phyloP scores from a whole-genome alignment of 64 coral and sea anemone genomes.

The Catalaphyllia jardinei region DNA sequence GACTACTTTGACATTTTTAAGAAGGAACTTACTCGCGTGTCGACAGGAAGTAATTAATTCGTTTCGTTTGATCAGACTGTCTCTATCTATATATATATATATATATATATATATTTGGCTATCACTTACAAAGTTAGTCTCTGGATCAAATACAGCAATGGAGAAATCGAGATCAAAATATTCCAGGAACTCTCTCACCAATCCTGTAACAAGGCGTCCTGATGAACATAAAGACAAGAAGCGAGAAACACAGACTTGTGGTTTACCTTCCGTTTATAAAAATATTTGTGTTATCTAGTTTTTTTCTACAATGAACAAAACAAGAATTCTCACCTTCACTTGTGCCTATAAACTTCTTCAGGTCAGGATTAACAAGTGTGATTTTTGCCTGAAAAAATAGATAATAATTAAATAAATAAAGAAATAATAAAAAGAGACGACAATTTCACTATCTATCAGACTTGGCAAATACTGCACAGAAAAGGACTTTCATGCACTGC shows the following conservation, averaged over 20 bases:
- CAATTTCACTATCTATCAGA: too few species aligned
- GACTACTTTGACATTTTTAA: too few species aligned
- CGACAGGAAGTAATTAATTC: too few species aligned
- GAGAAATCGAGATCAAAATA: slow-evolving; percentile 98
- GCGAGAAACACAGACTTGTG: too few species aligned
- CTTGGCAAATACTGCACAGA: too few species aligned
- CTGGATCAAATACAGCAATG: slow-evolving; percentile 98
- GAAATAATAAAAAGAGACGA: not conserved
- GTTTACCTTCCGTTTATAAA: too few species aligned
- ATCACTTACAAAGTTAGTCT: slow-evolving; percentile 95
- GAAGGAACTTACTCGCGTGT: too few species aligned
- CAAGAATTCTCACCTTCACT: slow-evolving; percentile 70
- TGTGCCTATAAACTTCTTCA: slow-evolving; percentile 88
- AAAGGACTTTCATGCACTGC: too few species aligned
- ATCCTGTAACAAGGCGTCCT: slow-evolving; percentile 88
- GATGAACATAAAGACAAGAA: slow-evolving; percentile 12
- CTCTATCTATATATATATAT: too few species aligned
- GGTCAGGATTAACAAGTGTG: slow-evolving; percentile 70
- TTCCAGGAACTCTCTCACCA: slow-evolving; percentile 92
- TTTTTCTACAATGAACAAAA: not conserved
- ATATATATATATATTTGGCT: not conserved
- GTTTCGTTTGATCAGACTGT: too few species aligned
- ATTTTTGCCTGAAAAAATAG: slow-evolving; percentile 83
- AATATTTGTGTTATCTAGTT: not conserved
- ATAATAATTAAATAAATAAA: not conserved